Base-by-base conservation (phyloP, 1,140 invertebrate genomes). In the Himalopsyche phryganea region DNA sequence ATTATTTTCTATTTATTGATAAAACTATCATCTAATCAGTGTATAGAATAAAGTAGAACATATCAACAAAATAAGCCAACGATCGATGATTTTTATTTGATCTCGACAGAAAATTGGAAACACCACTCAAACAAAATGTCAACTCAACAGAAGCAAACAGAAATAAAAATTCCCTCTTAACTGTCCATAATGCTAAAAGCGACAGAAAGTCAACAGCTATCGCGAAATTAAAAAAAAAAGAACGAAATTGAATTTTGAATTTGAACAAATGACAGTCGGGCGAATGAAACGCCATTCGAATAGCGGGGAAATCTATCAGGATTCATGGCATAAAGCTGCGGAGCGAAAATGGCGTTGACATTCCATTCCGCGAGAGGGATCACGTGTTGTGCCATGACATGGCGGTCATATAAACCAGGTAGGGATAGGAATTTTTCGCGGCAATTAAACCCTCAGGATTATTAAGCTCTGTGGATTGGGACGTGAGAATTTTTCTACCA, bases 351-450 rank as follows among this genome's bases (percentile, higher is more conserved):
- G 32, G 38, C 20, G 49, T 38, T 51, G 49, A 51, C 49, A 51
- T 51, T 51, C 49, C 49, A 51, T 51, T 51, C 49, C 49, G 38
- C 17, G n/a, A 19, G 44, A 19, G 49, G 36, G 48, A 51, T 51
- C 49, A 51, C 49, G 48, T 18, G 48, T 50, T 36, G 17, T 6
- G 5, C 48, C 32, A 17, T 41, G 38, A 51, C 51, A 45, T 32
- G 23, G n/a, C 42, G 28, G 14, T 32, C 41, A 54, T 46, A 46
- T 60, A 48, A 60, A 60, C 46, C 13, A 14, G 32, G 17, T 44
- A 15, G 38, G 42, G 33, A 13, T 19, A 33, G 42, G 45, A 47
- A 60, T 52, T 60, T 52, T 54, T 53, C 58, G 51, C 58, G 50
- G 58, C 58, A 60, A 60, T 60, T 60, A 60, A 60, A 40, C 50